phyloP scores from a whole-genome alignment of 2,113 vertebrate species.

The Xiphophorus hellerii region DNA sequence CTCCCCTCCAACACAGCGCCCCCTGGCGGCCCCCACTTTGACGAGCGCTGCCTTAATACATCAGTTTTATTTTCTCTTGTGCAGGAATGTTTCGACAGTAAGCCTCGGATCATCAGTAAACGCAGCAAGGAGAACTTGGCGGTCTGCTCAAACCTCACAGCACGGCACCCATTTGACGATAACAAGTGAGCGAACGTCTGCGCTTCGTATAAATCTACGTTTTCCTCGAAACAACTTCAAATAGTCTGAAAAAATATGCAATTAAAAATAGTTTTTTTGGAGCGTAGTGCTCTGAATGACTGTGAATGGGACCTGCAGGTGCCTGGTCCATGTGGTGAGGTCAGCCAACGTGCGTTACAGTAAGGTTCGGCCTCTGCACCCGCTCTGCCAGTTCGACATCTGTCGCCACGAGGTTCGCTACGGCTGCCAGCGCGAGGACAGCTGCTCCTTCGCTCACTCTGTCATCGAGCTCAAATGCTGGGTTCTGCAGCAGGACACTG shows the following conservation, averaged over 20 bases:
- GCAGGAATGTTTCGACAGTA: constrained; percentile 99
- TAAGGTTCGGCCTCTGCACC: constrained; percentile 96
- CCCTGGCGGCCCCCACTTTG: too few species aligned
- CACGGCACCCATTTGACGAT: constrained; percentile 94
- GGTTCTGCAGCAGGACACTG: constrained; percentile 96
- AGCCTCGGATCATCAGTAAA: constrained; percentile 98
- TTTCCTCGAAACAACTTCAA: not conserved
- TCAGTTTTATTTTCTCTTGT: not conserved
- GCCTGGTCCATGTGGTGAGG: constrained; percentile 96
- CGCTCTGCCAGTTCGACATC: constrained; percentile 96
- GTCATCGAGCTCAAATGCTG: constrained; percentile 98
- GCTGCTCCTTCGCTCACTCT: constrained; percentile 97
- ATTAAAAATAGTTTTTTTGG: too few species aligned
- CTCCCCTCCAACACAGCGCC: too few species aligned
- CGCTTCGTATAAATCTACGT: not conserved
- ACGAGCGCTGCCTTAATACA: not conserved
- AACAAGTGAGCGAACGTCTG: constrained; percentile 88
- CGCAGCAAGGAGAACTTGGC: constrained; percentile 93
- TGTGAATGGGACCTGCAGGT: constrained; percentile 77
- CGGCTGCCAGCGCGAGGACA: constrained; percentile 94
- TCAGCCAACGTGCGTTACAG: constrained; percentile 95
- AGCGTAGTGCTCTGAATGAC: not conserved
- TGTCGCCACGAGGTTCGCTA: constrained; percentile 97
- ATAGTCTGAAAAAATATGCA: not conserved
- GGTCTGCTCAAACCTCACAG: constrained; percentile 95